phyloP scores from a whole-genome alignment of 1,140 invertebrate genomes.

The Onthophagus taurus region DNA sequence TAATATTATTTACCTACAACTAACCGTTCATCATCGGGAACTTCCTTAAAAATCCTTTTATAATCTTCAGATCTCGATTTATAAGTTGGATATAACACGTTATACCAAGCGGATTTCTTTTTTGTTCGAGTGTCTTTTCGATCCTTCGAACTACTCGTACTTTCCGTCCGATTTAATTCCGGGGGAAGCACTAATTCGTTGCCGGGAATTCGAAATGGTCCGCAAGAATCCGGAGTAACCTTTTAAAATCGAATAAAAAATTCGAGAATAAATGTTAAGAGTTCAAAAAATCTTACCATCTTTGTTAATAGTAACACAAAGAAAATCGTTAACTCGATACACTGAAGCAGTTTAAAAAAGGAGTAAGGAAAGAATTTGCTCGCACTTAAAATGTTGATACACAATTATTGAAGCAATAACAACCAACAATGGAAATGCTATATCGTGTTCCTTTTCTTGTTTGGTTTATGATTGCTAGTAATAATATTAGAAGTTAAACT shows the following conservation, averaged over 20 bases:
- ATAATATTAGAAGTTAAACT: no score
- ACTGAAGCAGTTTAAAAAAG: no score
- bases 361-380: no score
- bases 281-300: no score
- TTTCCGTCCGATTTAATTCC: conserved; percentile 10
- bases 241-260: neutral
- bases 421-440: no score
- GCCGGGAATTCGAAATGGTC: neutral
- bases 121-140: conserved; percentile 45
- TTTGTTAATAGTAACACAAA: no score
- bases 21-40: conserved; percentile 81
- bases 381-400: no score
- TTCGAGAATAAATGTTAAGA: neutral
- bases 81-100: conserved; percentile 85
- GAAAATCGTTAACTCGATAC: no score
- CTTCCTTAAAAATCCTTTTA: conserved; percentile 83
- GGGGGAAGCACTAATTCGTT: neutral
- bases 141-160: conserved; percentile 30
- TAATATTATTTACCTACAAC: conserved; percentile 68
- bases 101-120: conserved; percentile 72
- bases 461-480: no score
- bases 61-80: conserved; percentile 89
- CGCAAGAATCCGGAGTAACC: conserved; percentile 1
- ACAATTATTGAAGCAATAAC: no score
- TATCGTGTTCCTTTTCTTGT: no score